Evolutionary conservation across 2,113 vertebrate genomes (phyloP).

Genomic region (Pseudorhombus dupliciocellatus): DNA sequence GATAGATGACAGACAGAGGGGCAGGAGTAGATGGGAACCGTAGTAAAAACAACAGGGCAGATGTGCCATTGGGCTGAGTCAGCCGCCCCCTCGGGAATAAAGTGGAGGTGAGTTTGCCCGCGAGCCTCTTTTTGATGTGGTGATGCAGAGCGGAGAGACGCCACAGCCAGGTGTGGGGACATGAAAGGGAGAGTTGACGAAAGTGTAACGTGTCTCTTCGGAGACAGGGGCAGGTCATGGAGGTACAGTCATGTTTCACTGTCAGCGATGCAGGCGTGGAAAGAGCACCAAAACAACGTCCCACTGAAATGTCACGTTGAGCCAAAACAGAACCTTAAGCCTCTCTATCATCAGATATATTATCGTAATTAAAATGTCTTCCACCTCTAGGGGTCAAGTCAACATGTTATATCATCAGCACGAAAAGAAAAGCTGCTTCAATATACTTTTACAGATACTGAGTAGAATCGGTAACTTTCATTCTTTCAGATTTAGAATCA

Average conservation of each 20-base stretch:
- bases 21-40: constrained; percentile 75
- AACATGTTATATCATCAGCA: no score
- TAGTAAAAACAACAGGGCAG: constrained; percentile 70
- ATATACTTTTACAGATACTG: no score
- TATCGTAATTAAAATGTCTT: no score
- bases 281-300: no score
- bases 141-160: constrained; percentile 42
- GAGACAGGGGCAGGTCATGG: constrained; percentile 21
- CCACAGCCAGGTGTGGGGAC: constrained; percentile 74
- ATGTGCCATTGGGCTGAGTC: constrained; percentile 76
- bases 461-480: no score
- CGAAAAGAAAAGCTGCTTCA: no score
- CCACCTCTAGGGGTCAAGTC: no score
- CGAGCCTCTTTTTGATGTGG: constrained; percentile 75
- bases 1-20: constrained; percentile 65
- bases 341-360: neutral
- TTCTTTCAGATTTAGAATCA: no score
- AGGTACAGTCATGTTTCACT: neutral
- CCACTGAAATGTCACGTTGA: neutral
- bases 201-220: constrained; percentile 37
- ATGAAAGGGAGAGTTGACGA: constrained; percentile 77
- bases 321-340: neutral
- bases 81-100: constrained; percentile 55
- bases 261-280: constrained; percentile 21
- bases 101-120: constrained; percentile 56